Evolutionary conservation across 2,113 vertebrate species (phyloP).

Genomic region (Misgurnus anguillicaudatus): DNA sequence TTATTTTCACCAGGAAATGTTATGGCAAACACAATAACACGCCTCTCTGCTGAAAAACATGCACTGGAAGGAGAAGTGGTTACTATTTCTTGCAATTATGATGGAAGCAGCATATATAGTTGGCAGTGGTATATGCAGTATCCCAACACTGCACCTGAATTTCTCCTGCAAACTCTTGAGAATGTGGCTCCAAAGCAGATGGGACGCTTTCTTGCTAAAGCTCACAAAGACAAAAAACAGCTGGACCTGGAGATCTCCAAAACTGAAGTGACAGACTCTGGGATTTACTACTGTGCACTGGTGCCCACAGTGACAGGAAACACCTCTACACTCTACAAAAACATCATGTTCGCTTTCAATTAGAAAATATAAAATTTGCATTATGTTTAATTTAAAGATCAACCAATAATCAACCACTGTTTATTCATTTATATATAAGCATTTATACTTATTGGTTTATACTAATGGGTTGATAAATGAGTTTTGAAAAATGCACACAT

Average conservation of each 20-base stretch:
- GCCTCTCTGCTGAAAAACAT: not conserved
- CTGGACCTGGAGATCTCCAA: slow-evolving; percentile 38
- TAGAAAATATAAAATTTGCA: no score
- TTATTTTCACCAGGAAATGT: not conserved
- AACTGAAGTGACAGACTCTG: slow-evolving; percentile 42
- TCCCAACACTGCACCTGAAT: slow-evolving; percentile 28
- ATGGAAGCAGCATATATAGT: not conserved
- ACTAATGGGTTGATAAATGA: no score
- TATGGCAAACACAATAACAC: not conserved
- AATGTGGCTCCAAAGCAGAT: rapidly evolving
- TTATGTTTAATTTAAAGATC: no score
- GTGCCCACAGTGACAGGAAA: no score
- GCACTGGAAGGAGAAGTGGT: not conserved
- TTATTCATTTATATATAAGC: no score
- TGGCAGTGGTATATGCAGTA: slow-evolving; percentile 16
- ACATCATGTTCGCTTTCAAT: not conserved
- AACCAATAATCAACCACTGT: no score
- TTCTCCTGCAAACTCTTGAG: slow-evolving; percentile 12
- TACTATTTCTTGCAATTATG: no score
- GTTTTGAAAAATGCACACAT: no score
- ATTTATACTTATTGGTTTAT: no score
- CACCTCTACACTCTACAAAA: slow-evolving; percentile 26
- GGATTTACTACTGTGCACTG: slow-evolving; percentile 28
- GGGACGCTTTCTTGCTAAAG: not conserved
- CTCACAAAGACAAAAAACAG: not conserved